Conservation (phyloP, 2,113 vertebrate species). For the Leptodactylus fuscus region DNA sequence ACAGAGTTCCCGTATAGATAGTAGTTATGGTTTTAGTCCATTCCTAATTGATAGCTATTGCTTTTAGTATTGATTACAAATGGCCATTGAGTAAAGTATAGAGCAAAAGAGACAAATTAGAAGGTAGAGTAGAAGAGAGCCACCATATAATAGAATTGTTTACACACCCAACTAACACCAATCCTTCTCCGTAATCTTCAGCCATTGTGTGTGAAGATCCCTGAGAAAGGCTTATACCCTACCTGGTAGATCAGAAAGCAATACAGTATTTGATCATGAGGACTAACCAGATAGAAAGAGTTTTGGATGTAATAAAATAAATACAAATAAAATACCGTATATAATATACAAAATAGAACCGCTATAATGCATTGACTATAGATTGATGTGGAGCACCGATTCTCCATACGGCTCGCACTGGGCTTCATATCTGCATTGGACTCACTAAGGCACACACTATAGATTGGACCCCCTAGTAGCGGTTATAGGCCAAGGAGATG, state of each 20-base stretch:
- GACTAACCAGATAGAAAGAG: background rate
- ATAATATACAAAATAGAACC: no score
- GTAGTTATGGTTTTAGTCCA: conserved; percentile 34
- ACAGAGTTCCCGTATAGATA: conserved; percentile 9
- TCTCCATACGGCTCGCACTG: no score
- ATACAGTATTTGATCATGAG: background rate
- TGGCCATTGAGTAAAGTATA: conserved; percentile 34
- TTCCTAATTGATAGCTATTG: conserved; percentile 30
- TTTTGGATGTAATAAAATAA: background rate
- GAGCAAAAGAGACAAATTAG: conserved; percentile 21
- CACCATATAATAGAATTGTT: conserved; percentile 18
- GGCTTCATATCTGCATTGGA: no score
- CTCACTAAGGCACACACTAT: no score
- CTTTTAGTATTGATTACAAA: conserved; percentile 38
- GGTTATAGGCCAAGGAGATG: no score
- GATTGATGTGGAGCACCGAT: no score
- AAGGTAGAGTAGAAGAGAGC: background rate
- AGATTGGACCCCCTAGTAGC: no score
- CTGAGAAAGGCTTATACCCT: conserved; percentile 1
- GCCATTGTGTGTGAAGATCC: background rate
- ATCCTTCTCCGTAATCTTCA: background rate
- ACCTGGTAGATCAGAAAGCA: background rate
- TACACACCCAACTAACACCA: conserved; percentile 23
- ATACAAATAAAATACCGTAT: no score
- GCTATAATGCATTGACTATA: no score